Percentiles rank a stretch among this genome's conserved stretches.
phyloP scores from a whole-genome alignment of 2,113 vertebrate genomes.

The Podarcis raffonei region DNA sequence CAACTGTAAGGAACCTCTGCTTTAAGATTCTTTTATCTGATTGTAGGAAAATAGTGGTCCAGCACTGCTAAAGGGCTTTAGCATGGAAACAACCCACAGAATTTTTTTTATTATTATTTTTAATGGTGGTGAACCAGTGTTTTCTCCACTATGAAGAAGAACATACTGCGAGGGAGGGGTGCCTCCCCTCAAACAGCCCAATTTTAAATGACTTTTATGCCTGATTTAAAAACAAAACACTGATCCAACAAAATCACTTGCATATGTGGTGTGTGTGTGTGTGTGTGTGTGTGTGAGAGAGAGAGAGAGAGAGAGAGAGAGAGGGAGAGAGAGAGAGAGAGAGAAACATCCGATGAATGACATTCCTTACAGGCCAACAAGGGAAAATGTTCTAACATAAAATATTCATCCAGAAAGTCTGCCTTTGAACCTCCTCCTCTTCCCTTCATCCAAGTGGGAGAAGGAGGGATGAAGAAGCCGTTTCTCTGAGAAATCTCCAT shows the following conservation, averaged over 20 bases:
- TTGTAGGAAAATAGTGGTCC: too few species aligned
- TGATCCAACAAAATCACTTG: neutral
- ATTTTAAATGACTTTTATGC: neutral
- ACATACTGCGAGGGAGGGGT: too few species aligned
- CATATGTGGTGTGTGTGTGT: neutral
- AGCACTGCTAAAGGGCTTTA: too few species aligned
- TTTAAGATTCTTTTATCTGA: too few species aligned
- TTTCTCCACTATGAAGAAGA: too few species aligned
- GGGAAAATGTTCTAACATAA: neutral
- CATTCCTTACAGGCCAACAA: neutral
- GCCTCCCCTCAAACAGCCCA: too few species aligned
- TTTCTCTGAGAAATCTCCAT: slow-evolving; percentile 10
- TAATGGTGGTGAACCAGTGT: too few species aligned
- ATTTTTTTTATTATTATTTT: too few species aligned
- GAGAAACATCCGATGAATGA: neutral
- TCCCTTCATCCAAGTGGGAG: neutral
- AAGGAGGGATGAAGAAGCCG: neutral
- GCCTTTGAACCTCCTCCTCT: neutral
- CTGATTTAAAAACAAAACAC: neutral
- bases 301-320: neutral
- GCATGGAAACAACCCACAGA: too few species aligned
- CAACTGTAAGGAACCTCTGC: too few species aligned
- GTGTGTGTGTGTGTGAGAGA: neutral
- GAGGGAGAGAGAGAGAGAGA: neutral
- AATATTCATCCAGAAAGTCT: neutral